phyloP scores from a whole-genome alignment of 2,113 vertebrate genomes.

The Shinisaurus crocodilurus region DNA sequence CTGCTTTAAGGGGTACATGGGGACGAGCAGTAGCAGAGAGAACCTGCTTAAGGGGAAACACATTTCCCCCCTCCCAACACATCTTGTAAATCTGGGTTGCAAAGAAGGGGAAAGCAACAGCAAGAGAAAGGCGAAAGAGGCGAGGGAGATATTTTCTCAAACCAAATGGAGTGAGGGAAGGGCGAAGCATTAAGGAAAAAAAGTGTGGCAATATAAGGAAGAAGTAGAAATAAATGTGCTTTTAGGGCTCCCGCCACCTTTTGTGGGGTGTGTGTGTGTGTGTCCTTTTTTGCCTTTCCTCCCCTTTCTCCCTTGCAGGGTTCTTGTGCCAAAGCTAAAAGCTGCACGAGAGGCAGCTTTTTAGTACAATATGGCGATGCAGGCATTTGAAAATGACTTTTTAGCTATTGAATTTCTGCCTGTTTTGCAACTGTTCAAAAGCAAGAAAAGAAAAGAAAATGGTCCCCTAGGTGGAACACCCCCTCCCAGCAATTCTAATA shows the following conservation, averaged over 20 bases:
- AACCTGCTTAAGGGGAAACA: neutral
- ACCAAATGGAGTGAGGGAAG: neutral
- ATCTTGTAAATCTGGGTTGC: neutral
- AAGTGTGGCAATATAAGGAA: neutral
- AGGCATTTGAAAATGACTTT: neutral
- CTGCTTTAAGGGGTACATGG: neutral
- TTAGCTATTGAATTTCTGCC: neutral
- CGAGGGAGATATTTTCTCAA: neutral
- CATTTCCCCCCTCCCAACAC: no score
- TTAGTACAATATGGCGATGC: no score
- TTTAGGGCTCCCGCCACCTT: neutral
- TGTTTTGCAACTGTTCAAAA: neutral
- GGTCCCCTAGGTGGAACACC: neutral
- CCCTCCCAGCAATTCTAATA: neutral
- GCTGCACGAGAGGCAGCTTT: neutral
- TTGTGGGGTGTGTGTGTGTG: no score
- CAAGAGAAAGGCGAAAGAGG: neutral
- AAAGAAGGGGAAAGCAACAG: neutral
- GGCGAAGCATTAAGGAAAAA: neutral
- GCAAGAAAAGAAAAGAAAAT: no score
- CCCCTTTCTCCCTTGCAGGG: neutral
- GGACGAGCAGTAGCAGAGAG: no score
- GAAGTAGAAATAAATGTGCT: no score
- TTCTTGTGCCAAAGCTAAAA: neutral
- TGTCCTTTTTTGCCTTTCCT: neutral